Evolutionary conservation across 1,140 invertebrate species (phyloP).

Genomic region (Holotrichia oblita): DNA sequence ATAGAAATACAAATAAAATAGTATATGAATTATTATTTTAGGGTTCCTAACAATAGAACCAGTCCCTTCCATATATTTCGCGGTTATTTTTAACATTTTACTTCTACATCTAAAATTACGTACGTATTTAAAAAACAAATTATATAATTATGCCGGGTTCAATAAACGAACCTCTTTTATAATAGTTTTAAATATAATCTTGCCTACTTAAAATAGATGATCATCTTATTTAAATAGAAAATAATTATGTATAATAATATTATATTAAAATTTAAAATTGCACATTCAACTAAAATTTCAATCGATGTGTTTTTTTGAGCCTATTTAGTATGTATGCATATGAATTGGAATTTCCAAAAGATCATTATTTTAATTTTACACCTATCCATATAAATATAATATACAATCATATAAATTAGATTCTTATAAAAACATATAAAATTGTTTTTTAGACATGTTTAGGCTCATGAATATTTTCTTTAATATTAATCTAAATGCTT

Average conservation of each 20-base stretch:
- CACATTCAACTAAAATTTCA: neutral
- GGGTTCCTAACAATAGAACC: neutral
- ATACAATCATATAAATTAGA: neutral
- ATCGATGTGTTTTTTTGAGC: neutral
- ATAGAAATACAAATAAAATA: too few relatives aligned
- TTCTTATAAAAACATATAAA: neutral
- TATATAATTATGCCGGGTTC: neutral
- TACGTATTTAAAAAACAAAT: neutral
- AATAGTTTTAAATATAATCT: neutral
- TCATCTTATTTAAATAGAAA: neutral
- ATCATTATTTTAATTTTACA: neutral
- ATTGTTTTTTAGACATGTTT: neutral
- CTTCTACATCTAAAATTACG: neutral
- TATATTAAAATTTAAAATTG: neutral
- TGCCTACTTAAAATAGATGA: neutral
- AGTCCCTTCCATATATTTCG: neutral
- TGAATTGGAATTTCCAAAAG: neutral
- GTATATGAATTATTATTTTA: neutral
- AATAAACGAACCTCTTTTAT: neutral
- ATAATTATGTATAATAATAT: neutral
- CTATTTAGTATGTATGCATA: neutral
- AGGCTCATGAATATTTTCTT: constrained; percentile 26
- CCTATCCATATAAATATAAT: neutral
- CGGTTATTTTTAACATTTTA: neutral
- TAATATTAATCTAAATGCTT: neutral